Conservation (phyloP, 2,113 vertebrate species). For the Corydoras maculifer region DNA sequence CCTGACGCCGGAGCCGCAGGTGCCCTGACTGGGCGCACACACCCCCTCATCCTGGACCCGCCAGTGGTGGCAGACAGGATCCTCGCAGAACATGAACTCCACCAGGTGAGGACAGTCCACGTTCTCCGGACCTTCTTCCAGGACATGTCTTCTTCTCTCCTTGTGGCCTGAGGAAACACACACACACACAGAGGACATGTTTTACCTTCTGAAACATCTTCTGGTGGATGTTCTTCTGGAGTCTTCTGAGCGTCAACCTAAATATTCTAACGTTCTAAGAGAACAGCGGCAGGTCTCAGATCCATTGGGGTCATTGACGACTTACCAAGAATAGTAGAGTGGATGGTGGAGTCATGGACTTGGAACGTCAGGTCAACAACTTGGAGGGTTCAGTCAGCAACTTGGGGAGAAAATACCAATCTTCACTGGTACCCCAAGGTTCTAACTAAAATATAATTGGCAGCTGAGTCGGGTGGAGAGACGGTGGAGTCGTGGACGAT, state of each 20-base stretch:
- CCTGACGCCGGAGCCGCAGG: constrained; percentile 76
- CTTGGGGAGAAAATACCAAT: too few species aligned
- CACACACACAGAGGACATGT: not conserved
- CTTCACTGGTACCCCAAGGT: not conserved
- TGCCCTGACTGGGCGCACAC: constrained; percentile 66
- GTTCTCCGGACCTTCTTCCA: constrained; percentile 61
- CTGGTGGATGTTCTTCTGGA: not conserved
- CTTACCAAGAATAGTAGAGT: too few species aligned
- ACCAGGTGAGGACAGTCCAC: constrained; percentile 73
- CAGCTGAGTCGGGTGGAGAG: too few species aligned
- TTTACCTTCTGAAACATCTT: too few species aligned
- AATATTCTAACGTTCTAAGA: too few species aligned
- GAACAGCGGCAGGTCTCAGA: too few species aligned
- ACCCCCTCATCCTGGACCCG: constrained; percentile 55
- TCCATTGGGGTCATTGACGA: too few species aligned
- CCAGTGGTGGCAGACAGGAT: constrained; percentile 79
- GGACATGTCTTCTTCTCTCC: constrained; percentile 72
- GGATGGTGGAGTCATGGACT: too few species aligned
- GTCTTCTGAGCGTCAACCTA: not conserved
- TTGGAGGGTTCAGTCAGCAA: too few species aligned
- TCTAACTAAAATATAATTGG: too few species aligned
- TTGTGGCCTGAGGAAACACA: constrained; percentile 70
- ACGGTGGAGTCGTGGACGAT: too few species aligned
- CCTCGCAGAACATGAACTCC: constrained; percentile 84
- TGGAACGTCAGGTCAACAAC: too few species aligned